Conservation (phyloP, 2,888 invertebrate genomes). For the Ectemnius continuus region DNA sequence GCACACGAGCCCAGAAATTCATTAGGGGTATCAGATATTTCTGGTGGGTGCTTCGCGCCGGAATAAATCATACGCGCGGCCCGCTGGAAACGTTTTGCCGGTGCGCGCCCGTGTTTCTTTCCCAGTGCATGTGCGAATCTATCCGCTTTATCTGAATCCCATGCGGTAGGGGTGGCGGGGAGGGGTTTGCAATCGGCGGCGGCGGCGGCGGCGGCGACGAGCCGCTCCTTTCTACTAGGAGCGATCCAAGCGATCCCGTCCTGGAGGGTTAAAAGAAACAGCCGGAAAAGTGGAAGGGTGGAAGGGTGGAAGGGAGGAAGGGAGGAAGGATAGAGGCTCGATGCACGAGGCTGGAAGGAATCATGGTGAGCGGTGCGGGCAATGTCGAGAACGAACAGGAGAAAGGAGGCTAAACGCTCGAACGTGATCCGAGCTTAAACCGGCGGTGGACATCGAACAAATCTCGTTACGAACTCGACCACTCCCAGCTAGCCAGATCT, state of each 20-base stretch:
- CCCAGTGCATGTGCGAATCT: conserved; percentile 59
- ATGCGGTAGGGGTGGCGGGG: conserved; percentile 16
- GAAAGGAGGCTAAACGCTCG: conserved; percentile 65
- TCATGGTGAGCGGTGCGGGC: conserved; percentile 26
- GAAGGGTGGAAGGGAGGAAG: neutral
- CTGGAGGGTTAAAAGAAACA: neutral
- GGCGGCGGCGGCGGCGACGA: conserved; percentile 15
- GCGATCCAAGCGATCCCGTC: too few relatives aligned
- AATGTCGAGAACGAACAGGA: conserved; percentile 34
- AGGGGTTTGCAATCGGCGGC: conserved; percentile 23
- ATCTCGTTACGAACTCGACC: conserved; percentile 68
- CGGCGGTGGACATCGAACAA: conserved; percentile 66
- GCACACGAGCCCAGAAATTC: conserved; percentile 63
- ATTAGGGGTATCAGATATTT: conserved; percentile 77
- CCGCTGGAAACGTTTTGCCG: conserved; percentile 61
- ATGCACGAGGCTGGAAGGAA: conserved; percentile 8
- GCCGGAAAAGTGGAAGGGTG: neutral
- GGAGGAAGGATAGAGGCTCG: conserved; percentile 1
- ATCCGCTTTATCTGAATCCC: conserved; percentile 57
- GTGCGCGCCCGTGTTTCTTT: conserved; percentile 58
- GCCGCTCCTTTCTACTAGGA: conserved; percentile 9
- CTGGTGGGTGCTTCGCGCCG: conserved; percentile 74
- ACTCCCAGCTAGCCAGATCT: conserved; percentile 28
- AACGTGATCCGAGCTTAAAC: conserved; percentile 73
- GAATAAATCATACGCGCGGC: conserved; percentile 71